Evolutionary conservation across 2,888 invertebrate genomes (phyloP).

Genomic region (Drosophila diplacantha): DNA sequence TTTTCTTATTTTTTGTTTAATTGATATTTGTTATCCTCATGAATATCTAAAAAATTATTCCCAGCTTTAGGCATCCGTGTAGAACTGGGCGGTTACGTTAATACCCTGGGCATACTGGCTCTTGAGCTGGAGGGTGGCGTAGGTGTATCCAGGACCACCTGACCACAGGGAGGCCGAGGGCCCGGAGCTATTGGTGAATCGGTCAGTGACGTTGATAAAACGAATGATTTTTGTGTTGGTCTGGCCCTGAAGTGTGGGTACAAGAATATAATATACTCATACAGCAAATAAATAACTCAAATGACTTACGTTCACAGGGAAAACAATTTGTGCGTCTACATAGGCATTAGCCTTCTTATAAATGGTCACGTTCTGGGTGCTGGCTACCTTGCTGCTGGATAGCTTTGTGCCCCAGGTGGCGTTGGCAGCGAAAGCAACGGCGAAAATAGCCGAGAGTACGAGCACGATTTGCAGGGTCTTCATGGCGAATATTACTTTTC

Average conservation of each 20-base stretch:
- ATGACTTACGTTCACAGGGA: slow-evolving; percentile 33
- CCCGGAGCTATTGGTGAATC: slow-evolving; percentile 42
- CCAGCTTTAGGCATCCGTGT: slow-evolving; percentile 26
- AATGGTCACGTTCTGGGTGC: slow-evolving; percentile 34
- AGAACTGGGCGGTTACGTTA: slow-evolving; percentile 25
- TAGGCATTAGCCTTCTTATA: slow-evolving; percentile 20
- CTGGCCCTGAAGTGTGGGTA: slow-evolving; percentile 30
- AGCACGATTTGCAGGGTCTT: slow-evolving; percentile 33
- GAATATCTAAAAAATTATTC: background rate
- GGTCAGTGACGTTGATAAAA: slow-evolving; percentile 33
- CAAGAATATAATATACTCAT: background rate
- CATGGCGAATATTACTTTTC: slow-evolving; percentile 13
- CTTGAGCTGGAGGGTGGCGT: slow-evolving; percentile 16
- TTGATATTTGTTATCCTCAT: background rate
- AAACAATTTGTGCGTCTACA: slow-evolving; percentile 14
- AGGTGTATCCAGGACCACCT: slow-evolving; percentile 29
- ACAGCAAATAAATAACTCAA: background rate
- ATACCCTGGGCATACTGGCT: slow-evolving; percentile 34
- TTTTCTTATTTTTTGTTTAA: background rate
- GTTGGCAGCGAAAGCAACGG: slow-evolving; percentile 41
- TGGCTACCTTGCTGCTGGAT: slow-evolving; percentile 23
- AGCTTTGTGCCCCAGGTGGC: slow-evolving; percentile 37
- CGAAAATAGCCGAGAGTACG: slow-evolving; percentile 39
- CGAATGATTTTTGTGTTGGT: slow-evolving; percentile 33
- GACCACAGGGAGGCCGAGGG: slow-evolving; percentile 20